Evolutionary conservation across 2,797 vertebrate genomes (phyloP).

Genomic region (Remorina albescens): DNA sequence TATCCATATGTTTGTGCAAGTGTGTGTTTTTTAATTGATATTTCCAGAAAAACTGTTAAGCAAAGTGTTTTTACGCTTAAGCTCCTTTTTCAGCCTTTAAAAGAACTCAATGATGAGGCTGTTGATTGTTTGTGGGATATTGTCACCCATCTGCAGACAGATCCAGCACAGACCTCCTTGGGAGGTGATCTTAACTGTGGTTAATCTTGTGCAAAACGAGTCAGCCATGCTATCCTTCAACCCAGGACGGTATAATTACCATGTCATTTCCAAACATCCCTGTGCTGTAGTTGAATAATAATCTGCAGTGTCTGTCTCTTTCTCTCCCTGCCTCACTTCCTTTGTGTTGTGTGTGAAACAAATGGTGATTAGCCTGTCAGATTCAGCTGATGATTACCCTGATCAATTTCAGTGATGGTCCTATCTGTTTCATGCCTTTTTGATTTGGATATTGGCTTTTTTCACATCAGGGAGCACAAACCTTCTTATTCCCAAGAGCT

Average conservation of each 20-base stretch:
- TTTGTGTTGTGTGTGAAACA: slow-evolving; percentile 59
- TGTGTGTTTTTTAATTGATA: slow-evolving; percentile 15
- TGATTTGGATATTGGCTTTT: slow-evolving; percentile 55
- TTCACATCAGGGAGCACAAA: slow-evolving; percentile 42
- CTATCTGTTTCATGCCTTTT: slow-evolving; percentile 60
- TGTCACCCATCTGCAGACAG: slow-evolving; percentile 7
- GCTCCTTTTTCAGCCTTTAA: slow-evolving; percentile 24
- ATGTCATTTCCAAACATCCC: slow-evolving; percentile 63
- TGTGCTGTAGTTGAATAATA: slow-evolving; percentile 57
- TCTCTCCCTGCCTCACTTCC: slow-evolving; percentile 8
- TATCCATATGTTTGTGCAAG: slow-evolving; percentile 1
- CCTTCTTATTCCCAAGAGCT: slow-evolving; percentile 22
- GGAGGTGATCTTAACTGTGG: slow-evolving; percentile 36
- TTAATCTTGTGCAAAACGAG: slow-evolving; percentile 44
- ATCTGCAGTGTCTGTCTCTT: slow-evolving; percentile 22
- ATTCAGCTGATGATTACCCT: slow-evolving; percentile 60
- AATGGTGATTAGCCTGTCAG: slow-evolving; percentile 67
- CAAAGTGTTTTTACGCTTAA: background rate
- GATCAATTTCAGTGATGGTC: slow-evolving; percentile 67
- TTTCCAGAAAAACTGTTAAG: slow-evolving; percentile 4
- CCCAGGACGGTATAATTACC: slow-evolving; percentile 64
- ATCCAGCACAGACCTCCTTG: slow-evolving; percentile 25
- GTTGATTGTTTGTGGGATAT: slow-evolving; percentile 15
- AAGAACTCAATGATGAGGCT: slow-evolving; percentile 5
- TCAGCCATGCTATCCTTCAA: slow-evolving; percentile 52